phyloP scores from a whole-genome alignment of 2,888 invertebrate genomes.

The Hipparchia sbordonii region DNA sequence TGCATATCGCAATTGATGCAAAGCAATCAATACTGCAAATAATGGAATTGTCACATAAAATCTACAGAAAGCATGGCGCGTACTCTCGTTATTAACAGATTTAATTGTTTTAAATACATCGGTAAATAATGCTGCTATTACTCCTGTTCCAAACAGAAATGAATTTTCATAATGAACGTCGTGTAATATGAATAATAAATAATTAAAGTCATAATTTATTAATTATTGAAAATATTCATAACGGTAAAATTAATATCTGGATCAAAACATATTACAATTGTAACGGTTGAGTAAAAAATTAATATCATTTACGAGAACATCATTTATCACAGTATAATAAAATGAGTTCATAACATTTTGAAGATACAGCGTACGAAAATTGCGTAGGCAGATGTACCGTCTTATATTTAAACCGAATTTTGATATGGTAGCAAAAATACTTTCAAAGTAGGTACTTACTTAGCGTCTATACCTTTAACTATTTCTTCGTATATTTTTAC shows the following conservation, averaged over 20 bases:
- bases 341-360: background rate
- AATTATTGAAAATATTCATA: constrained; percentile 16
- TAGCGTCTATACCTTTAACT: too few species aligned
- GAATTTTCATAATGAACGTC: constrained; percentile 30
- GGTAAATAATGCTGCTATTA: constrained; percentile 41
- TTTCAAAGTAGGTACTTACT: too few species aligned
- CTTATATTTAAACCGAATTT: too few species aligned
- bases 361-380: background rate
- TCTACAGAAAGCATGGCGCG: constrained; percentile 66
- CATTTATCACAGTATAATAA: constrained; percentile 1
- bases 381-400: too few species aligned
- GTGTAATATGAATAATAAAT: constrained; percentile 27
- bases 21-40: constrained; percentile 81
- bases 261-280: constrained; percentile 18
- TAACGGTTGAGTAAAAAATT: constrained; percentile 2
- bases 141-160: constrained; percentile 34
- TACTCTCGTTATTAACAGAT: constrained; percentile 50
- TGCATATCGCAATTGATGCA: constrained; percentile 81
- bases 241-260: constrained; percentile 20
- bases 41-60: constrained; percentile 75
- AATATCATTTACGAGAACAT: background rate
- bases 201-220: constrained; percentile 22
- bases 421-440: too few species aligned
- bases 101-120: constrained; percentile 47
- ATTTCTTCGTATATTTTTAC: too few species aligned